phyloP scores from a whole-genome alignment of 1,140 invertebrate genomes.

The Drosophila lacteicornis region DNA sequence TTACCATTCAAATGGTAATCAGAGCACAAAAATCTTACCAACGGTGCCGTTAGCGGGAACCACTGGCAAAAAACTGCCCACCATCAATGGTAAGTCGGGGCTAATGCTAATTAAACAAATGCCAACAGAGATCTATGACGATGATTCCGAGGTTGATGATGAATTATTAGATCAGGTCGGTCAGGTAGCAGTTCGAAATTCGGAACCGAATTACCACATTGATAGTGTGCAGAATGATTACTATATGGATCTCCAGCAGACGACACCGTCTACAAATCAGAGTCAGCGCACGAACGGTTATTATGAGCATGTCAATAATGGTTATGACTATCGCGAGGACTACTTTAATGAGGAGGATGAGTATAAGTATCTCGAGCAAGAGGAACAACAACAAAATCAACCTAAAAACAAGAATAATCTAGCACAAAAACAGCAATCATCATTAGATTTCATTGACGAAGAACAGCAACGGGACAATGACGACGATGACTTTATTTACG shows the following conservation, averaged over 20 bases:
- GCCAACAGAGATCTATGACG: conserved; percentile 80
- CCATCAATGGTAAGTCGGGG: conserved; percentile 79
- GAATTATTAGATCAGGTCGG: conserved; percentile 17
- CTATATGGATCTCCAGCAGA: conserved; percentile 72
- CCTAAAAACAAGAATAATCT: conserved; percentile 51
- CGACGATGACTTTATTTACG: conserved; percentile 67
- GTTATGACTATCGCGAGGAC: conserved; percentile 84
- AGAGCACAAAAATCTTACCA: conserved; percentile 55
- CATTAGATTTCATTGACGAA: conserved; percentile 66
- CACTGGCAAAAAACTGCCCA: conserved; percentile 82
- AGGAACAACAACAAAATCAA: conserved; percentile 57
- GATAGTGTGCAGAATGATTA: conserved; percentile 80
- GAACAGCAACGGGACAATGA: conserved; percentile 48
- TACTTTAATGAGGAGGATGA: conserved; percentile 85
- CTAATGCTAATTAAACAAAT: conserved; percentile 75
- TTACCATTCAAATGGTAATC: conserved; percentile 63
- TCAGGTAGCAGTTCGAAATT: conserved; percentile 5
- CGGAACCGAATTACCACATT: conserved; percentile 62
- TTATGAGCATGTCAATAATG: conserved; percentile 74
- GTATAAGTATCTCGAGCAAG: conserved; percentile 81
- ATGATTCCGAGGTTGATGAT: conserved; percentile 56
- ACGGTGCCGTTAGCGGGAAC: conserved; percentile 66
- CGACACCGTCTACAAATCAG: conserved; percentile 77
- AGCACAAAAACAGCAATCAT: conserved; percentile 54
- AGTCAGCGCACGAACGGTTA: conserved; percentile 78